Evolutionary conservation across 2,113 vertebrate genomes (phyloP).

Genomic region (Anhinga anhinga): DNA sequence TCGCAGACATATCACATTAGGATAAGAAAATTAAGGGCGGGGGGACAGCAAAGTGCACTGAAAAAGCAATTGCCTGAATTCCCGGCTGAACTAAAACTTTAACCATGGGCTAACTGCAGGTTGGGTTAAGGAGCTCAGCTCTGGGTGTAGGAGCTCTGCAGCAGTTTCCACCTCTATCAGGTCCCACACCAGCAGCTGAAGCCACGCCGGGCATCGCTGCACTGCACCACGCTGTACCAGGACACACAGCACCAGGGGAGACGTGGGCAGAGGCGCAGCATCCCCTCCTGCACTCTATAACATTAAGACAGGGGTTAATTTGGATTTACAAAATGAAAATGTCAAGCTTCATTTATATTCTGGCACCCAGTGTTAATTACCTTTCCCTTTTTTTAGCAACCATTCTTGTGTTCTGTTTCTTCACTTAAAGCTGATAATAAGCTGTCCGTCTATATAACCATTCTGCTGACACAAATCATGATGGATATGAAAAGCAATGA

Average conservation of each 20-base stretch:
- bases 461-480: conserved; percentile 51
- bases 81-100: background rate
- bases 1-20: background rate
- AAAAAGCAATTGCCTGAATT: background rate
- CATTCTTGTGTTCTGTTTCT: conserved; percentile 10
- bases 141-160: background rate
- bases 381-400: conserved; percentile 11
- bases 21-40: background rate
- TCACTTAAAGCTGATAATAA: conserved; percentile 50
- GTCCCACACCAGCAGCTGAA: background rate
- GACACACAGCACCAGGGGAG: background rate
- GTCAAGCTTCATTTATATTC: conserved; percentile 17
- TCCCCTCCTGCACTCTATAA: background rate
- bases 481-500: conserved; percentile 60
- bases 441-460: conserved; percentile 38
- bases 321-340: conserved; percentile 4
- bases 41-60: background rate
- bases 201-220: rapidly evolving
- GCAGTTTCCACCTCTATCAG: rapidly evolving
- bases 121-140: background rate
- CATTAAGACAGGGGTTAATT: background rate
- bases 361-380: conserved; percentile 33
- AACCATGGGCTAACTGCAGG: rapidly evolving
- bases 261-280: rapidly evolving
- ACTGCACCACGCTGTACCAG: rapidly evolving